Evolutionary conservation across 2,113 vertebrate species (phyloP).

Genomic region (Sylvia atricapilla): DNA sequence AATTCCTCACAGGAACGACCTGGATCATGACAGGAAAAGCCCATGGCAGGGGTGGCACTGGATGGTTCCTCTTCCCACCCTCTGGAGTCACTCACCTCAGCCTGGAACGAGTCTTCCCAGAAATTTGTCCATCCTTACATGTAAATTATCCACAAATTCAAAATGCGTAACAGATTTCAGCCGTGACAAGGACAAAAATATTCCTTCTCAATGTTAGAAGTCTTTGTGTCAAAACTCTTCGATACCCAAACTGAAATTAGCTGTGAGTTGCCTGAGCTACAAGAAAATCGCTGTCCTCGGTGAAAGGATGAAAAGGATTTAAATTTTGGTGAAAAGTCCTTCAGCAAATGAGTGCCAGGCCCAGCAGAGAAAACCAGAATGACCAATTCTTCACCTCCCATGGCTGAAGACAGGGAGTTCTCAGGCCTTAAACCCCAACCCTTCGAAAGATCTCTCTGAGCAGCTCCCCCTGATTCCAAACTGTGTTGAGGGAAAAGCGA

Average conservation of each 20-base stretch:
- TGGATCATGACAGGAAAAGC: background rate
- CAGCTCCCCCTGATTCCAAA: background rate
- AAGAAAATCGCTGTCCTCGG: accelerated
- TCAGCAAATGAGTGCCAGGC: background rate
- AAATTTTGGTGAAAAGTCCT: background rate
- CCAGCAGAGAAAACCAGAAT: background rate
- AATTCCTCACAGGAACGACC: background rate
- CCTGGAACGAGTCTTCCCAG: accelerated
- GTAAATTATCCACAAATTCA: background rate
- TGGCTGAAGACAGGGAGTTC: background rate
- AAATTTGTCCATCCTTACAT: accelerated
- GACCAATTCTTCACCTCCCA: background rate
- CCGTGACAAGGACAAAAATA: background rate
- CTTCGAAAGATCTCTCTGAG: background rate
- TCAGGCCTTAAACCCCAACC: background rate
- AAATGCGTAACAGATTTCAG: background rate
- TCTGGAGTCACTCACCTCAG: background rate
- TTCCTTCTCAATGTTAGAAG: background rate
- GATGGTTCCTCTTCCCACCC: background rate
- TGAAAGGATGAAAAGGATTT: accelerated
- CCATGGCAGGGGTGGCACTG: background rate
- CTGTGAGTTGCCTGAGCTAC: background rate
- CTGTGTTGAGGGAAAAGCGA: background rate
- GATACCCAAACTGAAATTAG: background rate
- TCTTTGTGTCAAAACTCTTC: background rate